Conservation (phyloP, 2,888 invertebrate genomes). For the Trichopoda pennipes region DNA sequence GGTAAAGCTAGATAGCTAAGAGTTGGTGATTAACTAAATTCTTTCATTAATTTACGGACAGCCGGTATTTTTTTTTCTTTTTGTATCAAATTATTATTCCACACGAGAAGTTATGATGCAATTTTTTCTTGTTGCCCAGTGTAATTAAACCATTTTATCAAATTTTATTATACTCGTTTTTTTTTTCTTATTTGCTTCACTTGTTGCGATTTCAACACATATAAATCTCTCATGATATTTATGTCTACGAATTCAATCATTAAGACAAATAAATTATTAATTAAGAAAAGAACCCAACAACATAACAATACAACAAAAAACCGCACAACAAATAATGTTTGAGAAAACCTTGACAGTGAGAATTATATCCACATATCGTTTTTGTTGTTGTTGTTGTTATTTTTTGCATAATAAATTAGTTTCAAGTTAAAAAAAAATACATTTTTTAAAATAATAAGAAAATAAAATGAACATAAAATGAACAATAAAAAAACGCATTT, state of each 20-base stretch:
- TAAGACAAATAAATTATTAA: constrained; percentile 38
- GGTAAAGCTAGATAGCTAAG: too few relatives aligned
- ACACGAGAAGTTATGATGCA: too few relatives aligned
- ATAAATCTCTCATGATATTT: constrained; percentile 37
- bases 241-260: constrained; percentile 39
- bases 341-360: constrained; percentile 68
- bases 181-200: not conserved
- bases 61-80: too few relatives aligned
- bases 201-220: not conserved
- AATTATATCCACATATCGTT: constrained; percentile 25
- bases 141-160: not conserved
- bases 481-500: not conserved
- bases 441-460: constrained; percentile 1
- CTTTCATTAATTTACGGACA: too few relatives aligned
- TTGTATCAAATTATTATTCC: too few relatives aligned
- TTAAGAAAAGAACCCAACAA: constrained; percentile 7
- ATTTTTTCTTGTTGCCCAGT: too few relatives aligned
- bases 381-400: constrained; percentile 15
- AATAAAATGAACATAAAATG: not conserved
- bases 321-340: constrained; percentile 35
- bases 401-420: constrained; percentile 42
- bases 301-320: constrained; percentile 3
- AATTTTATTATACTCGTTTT: constrained; percentile 9
- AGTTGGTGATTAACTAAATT: too few relatives aligned
- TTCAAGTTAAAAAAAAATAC: constrained; percentile 16